Evolutionary conservation across 2,797 vertebrate genomes (phyloP), one percentile per base, ranked within the genome.

Genomic region (Clarias fuscus): DNA sequence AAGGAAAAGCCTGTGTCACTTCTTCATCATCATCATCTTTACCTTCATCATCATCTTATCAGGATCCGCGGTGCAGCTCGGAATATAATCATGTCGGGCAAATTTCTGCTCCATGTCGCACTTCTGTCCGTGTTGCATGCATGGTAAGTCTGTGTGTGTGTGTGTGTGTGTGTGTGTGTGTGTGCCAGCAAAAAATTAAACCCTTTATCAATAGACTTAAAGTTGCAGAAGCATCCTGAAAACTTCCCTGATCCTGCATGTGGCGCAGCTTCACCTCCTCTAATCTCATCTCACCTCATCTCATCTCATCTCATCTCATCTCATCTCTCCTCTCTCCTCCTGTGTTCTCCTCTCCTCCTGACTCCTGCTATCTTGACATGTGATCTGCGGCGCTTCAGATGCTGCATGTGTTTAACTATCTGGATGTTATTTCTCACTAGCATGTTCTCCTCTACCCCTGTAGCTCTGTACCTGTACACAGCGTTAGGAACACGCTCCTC

Each of bases 61-160:
- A 85, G 85, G 88, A 84, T 88, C 82, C 88, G 88, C 86, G 81
- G 90, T 89, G 86, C 89, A 90, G 85, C 91, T 91, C 91, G 93
- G 90, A 91, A 87, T 84, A 86, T 88, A 94, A 95, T 91, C 92
- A 99, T 98, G 97, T 93, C 95, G 87, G 89, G 94, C 89, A 96
- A 90, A 93, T 93, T 95, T 58, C 89, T 97, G 91, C 89, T 93
- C 77, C 90, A 92, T 87, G 90, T 97, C 89, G 93, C 96, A 88
- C 95, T 98, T 71, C 93, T 98, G 88, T 96, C 96, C 0, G 95
- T 95, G 84, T 96, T 98, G 76, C 93, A 94, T 83, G 95, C 95
- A 62, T 93, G 97, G 98, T 99, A 93, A 97, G 98, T 96, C 22
- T 73, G 43, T 73, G 22, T 73, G 70, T 72, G 17, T 43, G 37